These are phyloP conservation scores for Saccopteryx leptura DNA, from an alignment of 2,113 vertebrate species.

Conservation along the genomic window DNA sequence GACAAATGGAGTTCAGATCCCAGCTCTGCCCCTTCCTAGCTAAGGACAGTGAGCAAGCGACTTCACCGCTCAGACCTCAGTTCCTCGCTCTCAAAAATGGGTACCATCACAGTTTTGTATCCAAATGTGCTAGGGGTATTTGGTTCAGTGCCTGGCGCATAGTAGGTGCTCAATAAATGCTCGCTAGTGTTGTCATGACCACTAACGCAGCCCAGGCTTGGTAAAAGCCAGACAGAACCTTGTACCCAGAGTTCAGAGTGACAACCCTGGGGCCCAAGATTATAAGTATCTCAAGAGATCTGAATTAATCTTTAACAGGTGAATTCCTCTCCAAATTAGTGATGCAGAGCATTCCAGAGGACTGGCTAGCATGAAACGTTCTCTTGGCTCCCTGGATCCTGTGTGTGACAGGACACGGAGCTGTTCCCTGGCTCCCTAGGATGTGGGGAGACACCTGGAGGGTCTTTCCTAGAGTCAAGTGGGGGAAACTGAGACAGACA, in stretches of 20 bases:
- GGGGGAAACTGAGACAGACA: slow-evolving; percentile 18
- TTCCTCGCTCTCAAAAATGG: background rate
- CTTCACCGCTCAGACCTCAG: background rate
- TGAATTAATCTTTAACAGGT: slow-evolving; percentile 82
- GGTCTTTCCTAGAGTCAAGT: background rate
- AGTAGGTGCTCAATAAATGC: background rate
- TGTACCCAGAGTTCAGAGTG: background rate
- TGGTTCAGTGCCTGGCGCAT: background rate
- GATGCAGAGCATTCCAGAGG: slow-evolving; percentile 60
- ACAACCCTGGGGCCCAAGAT: background rate
- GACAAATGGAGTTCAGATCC: background rate
- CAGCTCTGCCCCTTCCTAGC: background rate
- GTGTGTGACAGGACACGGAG: background rate
- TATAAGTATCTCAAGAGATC: slow-evolving; percentile 42
- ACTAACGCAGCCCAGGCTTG: background rate
- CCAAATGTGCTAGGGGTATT: background rate
- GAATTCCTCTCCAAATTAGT: background rate
- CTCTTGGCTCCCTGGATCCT: background rate
- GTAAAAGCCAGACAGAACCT: background rate
- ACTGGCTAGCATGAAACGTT: background rate
- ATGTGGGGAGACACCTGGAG: background rate
- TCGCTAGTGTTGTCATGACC: fast-evolving
- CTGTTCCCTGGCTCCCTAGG: background rate
- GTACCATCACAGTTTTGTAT: background rate
- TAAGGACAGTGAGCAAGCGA: background rate